Evolutionary conservation across 2,888 invertebrate genomes (phyloP).

Genomic region (Tanaodytes sp.): DNA sequence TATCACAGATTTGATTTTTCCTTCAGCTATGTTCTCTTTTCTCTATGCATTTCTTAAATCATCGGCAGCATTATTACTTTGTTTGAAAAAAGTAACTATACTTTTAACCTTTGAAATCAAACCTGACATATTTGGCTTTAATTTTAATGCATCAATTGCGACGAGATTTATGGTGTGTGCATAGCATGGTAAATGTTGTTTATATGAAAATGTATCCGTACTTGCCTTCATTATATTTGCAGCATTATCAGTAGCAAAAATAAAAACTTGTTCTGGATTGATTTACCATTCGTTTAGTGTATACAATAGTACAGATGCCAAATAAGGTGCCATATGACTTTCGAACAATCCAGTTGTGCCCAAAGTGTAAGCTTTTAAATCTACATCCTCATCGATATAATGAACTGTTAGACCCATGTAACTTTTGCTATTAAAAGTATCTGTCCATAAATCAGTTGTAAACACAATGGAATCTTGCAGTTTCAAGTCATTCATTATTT

Average conservation of each 20-base stretch:
- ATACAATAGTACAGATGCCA: too few relatives aligned
- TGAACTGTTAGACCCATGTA: too few relatives aligned
- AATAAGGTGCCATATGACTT: too few relatives aligned
- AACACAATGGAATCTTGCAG: too few relatives aligned
- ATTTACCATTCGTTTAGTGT: conserved; percentile 22
- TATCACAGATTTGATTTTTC: neutral
- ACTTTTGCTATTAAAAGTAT: too few relatives aligned
- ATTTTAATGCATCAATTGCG: neutral
- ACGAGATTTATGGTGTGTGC: conserved; percentile 16
- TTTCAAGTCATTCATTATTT: too few relatives aligned
- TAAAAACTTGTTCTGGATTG: conserved; percentile 19
- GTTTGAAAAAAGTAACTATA: conserved; percentile 20
- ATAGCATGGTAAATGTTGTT: conserved; percentile 17
- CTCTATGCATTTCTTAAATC: neutral
- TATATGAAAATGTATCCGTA: neutral
- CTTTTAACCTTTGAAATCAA: conserved; percentile 11
- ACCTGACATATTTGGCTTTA: neutral
- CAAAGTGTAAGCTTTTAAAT: too few relatives aligned
- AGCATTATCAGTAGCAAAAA: conserved; percentile 43
- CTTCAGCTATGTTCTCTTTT: too few relatives aligned
- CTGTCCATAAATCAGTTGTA: too few relatives aligned
- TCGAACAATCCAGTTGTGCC: too few relatives aligned
- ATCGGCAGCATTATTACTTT: conserved; percentile 16
- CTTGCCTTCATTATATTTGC: conserved; percentile 10
- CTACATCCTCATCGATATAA: too few relatives aligned